Conservation (phyloP, 2,888 invertebrate genomes). For the Drosophila multiciliata region DNA sequence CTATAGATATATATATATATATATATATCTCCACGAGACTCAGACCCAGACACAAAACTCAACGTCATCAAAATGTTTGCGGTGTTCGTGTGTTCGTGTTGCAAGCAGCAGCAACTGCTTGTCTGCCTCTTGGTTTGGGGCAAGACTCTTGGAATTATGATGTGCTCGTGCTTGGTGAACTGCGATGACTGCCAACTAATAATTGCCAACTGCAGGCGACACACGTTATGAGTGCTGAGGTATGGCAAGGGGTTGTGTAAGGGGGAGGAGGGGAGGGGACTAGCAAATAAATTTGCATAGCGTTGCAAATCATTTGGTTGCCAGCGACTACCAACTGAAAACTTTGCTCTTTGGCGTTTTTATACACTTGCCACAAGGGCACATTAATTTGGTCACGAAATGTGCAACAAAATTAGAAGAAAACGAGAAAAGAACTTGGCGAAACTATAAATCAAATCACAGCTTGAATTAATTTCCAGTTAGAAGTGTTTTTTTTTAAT, state of each 20-base stretch:
- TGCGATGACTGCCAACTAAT: slow-evolving; percentile 63
- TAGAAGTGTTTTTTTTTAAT: not conserved
- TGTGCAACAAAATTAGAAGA: not conserved
- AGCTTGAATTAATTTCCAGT: not conserved
- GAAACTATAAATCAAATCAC: not conserved
- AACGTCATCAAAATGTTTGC: slow-evolving; percentile 52
- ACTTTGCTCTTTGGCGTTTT: slow-evolving; percentile 12
- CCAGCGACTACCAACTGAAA: slow-evolving; percentile 49
- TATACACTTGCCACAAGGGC: slow-evolving; percentile 23
- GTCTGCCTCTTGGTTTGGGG: slow-evolving; percentile 24
- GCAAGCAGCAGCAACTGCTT: slow-evolving; percentile 34
- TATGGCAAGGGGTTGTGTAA: not conserved
- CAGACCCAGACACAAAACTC: slow-evolving; percentile 48
- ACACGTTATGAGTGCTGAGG: not conserved
- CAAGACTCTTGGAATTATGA: slow-evolving; percentile 57
- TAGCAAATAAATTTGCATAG: slow-evolving; percentile 71
- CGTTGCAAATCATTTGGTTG: slow-evolving; percentile 76
- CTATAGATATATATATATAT: not conserved
- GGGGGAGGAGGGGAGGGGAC: not conserved
- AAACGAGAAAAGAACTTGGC: not conserved
- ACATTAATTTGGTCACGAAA: slow-evolving; percentile 7
- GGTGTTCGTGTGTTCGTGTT: slow-evolving; percentile 55
- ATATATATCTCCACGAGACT: slow-evolving; percentile 21
- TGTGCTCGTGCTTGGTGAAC: slow-evolving; percentile 39
- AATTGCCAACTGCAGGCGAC: slow-evolving; percentile 57